A percentile compares a stretch with the other conserved stretches of the same genome.
These are phyloP conservation scores for Antheraea pernyi DNA, from an alignment of 1,140 invertebrate genomes.

Conservation along the genomic window DNA sequence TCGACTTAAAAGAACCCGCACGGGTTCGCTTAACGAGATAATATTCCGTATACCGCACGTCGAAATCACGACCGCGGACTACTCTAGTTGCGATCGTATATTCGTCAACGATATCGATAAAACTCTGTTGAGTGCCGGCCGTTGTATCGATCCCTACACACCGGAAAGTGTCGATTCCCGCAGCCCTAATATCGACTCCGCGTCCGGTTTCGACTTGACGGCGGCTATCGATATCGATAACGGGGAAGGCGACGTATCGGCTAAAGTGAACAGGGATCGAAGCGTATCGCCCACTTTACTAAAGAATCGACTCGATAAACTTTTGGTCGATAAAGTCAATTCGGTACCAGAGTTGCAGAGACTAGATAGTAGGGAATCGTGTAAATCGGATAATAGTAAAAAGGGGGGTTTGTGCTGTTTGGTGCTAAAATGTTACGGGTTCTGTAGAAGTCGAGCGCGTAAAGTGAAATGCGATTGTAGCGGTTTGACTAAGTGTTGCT, in stretches of 20 bases:
- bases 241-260: slow-evolving; percentile 21
- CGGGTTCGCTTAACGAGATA: slow-evolving; percentile 62
- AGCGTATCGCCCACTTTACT: slow-evolving; percentile 81
- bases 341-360: slow-evolving; percentile 47
- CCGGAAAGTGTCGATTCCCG: slow-evolving; percentile 88
- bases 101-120: slow-evolving; percentile 80
- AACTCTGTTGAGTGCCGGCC: slow-evolving; percentile 65
- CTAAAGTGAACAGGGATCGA: slow-evolving; percentile 53
- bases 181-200: slow-evolving; percentile 81
- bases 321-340: slow-evolving; percentile 43
- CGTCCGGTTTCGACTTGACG: slow-evolving; percentile 48
- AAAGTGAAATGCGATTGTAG: slow-evolving; percentile 56
- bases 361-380: slow-evolving; percentile 61
- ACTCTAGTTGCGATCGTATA: slow-evolving; percentile 65
- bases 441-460: slow-evolving; percentile 55
- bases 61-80: slow-evolving; percentile 79
- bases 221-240: slow-evolving; percentile 3
- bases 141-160: slow-evolving; percentile 85
- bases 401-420: slow-evolving; percentile 62
- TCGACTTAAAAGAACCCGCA: slow-evolving; percentile 49
- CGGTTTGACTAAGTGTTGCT: slow-evolving; percentile 55
- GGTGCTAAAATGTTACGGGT: slow-evolving; percentile 64
- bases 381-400: slow-evolving; percentile 53
- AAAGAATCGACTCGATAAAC: slow-evolving; percentile 65
- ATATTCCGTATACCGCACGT: slow-evolving; percentile 65